These are phyloP conservation scores for Synanceia verrucosa DNA, from an alignment of 2,797 vertebrate species.

Conservation along the genomic window DNA sequence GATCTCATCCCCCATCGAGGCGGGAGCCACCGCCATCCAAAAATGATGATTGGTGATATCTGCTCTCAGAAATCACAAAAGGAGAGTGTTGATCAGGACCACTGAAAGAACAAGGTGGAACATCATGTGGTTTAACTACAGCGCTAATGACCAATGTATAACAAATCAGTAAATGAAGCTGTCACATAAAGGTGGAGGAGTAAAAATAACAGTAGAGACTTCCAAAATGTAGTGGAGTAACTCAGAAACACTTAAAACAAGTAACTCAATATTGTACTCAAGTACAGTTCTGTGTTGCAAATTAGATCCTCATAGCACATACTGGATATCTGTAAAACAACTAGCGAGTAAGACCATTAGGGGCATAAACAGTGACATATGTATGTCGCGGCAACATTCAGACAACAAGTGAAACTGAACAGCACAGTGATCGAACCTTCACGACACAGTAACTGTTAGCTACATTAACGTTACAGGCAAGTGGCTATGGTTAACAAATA, in stretches of 20 bases:
- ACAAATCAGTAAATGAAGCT: not conserved
- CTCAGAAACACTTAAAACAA: not conserved
- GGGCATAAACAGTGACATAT: not conserved
- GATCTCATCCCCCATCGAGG: constrained; percentile 78
- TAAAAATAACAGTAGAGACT: not conserved
- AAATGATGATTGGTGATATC: constrained; percentile 6
- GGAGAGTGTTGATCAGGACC: not conserved
- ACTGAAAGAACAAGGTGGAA: not conserved
- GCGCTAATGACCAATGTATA: not conserved
- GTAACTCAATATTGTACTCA: not conserved
- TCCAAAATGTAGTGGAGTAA: not conserved
- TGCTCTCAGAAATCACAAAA: constrained; percentile 2
- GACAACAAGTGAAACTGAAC: not conserved
- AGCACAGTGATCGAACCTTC: not conserved
- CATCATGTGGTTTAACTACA: not conserved
- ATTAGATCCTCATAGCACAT: no score
- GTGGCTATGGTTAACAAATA: accelerated
- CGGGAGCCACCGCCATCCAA: constrained; percentile 72
- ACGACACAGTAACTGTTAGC: not conserved
- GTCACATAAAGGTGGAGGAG: not conserved
- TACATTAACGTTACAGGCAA: not conserved
- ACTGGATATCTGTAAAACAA: not conserved
- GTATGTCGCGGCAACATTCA: not conserved
- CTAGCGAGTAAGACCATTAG: not conserved
- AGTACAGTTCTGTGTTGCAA: not conserved